These are phyloP conservation scores for Aphaenogaster rudis DNA, from an alignment of 1,140 invertebrate species.

Conservation along the genomic window DNA sequence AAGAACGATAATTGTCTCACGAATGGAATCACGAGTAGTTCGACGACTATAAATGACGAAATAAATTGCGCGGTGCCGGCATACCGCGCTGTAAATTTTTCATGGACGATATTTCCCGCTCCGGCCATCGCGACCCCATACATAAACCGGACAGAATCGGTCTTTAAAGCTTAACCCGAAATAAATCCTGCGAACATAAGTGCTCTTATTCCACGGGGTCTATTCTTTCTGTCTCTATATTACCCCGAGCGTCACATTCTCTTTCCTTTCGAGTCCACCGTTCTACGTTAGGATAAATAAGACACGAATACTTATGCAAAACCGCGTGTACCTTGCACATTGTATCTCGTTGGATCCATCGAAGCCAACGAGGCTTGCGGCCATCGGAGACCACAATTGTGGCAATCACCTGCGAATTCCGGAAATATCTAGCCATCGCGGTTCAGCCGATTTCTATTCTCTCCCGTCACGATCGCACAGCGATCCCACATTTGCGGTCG, in stretches of 20 bases:
- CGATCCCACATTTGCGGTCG: conserved; percentile 39
- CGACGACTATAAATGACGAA: conserved; percentile 43
- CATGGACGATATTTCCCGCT: conserved; percentile 60
- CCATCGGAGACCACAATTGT: conserved; percentile 47
- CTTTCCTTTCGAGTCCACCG: background rate
- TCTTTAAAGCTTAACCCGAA: conserved; percentile 61
- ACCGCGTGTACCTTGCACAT: background rate
- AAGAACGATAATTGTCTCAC: conserved; percentile 24
- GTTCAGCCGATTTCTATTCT: conserved; percentile 29
- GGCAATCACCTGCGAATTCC: conserved; percentile 63
- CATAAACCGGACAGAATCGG: conserved; percentile 62
- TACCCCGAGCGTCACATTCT: background rate
- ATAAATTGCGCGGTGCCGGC: conserved; percentile 33
- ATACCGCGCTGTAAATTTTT: conserved; percentile 55
- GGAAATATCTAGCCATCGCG: conserved; percentile 41
- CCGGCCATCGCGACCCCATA: conserved; percentile 43
- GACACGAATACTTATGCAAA: conserved; percentile 41
- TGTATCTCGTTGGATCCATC: background rate
- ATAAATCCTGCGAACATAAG: conserved; percentile 50
- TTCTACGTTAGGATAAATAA: conserved; percentile 8
- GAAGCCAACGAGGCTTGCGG: conserved; percentile 34
- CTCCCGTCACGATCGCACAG: conserved; percentile 30
- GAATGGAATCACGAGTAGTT: conserved; percentile 8
- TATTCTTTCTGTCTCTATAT: conserved; percentile 41
- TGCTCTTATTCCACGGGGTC: conserved; percentile 39